Evolutionary conservation across 2,888 invertebrate species (phyloP), one percentile per base, ranked within the genome.

Genomic region (Drosophila macrospina): DNA sequence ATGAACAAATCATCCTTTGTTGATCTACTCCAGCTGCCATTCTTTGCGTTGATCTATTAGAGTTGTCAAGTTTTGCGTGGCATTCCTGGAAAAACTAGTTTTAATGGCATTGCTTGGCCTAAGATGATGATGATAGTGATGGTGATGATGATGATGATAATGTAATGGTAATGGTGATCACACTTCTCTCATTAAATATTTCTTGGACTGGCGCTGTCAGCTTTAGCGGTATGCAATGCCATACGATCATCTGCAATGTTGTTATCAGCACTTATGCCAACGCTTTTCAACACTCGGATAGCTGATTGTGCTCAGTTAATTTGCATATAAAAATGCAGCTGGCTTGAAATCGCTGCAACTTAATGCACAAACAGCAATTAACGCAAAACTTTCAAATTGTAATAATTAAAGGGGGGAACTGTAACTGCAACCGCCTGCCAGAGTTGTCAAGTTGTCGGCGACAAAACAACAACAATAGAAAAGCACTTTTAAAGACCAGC

Each of bases 321-420:
- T 84, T 87, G 78, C 83, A 80, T 84, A 84, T 67, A 70, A 78
- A 80, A 72, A 69, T 73, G 69, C 74, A 80, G 62, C 55, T 70
- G 42, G n/a, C 34, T 20, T 10, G 45, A 55, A 64, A 73, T 65
- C 79, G 66, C 62, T 59, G 69, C 67, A 66, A 63, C 61, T 63
- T 61, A 72, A 60, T 55, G 70, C 48, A 26, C 63, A 52, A 72
- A 56, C 68, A 62, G 63, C 78, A 86, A 78, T 80, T 86, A 87
- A 74, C 66, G 69, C 56, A 67, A 60, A 75, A 69, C 70, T 78
- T 76, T 69, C 55, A 76, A 81, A 76, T 76, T 69, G 65, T 68
- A 69, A 77, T 70, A 73, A 67, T 73, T 67, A 74, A 34, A 44
- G 13, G 24, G 26, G 48, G 41, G 32, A 32, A 54, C 39, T 54